Evolutionary conservation across 2,797 vertebrate species (phyloP), one percentile per base, ranked within the genome.

Genomic region (Hozukius guyotensis): DNA sequence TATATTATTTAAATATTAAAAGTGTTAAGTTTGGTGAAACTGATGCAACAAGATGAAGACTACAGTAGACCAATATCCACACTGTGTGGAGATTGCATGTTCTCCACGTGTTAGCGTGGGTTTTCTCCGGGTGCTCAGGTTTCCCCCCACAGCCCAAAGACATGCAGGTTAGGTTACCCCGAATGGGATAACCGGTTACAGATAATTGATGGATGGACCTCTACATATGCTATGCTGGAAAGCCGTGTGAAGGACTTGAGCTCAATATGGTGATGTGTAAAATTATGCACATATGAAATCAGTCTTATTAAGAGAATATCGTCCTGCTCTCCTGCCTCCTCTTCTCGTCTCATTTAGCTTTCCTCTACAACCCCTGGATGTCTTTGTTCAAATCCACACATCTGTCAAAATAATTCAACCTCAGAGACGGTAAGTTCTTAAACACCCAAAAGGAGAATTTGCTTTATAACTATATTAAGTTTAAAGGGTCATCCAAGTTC

Each of bases 281-380:
- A 67, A 68, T 56, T 64, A 76, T 76, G 77, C 61, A 82, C 83
- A 84, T 79, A 73, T 75, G 72, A 64, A 82, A 82, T 86, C 31
- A 55, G 42, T 38, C 88, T 74, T 42, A 73, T 84, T 74, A 78
- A 64, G 62, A 67, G 69, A 60, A 68, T n/a, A 56, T 77, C 55
- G 49, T 36, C 42, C 53, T 31, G 56, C 77, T 71, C 52, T 42
- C 25, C 25, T 38, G 53, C 52, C 20, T 74, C 59, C n/a, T 27
- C 22, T 22, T 13, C 22, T 65, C 18, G 8, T 75, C 69, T 72
- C 72, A 69, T 60, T 72, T 68, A 36, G 36, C 52, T 61, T 72
- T 20, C 20, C 27, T 68, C 59, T 63, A 20, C 56, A 52, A 52
- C 49, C 8, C 8, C 7, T 22, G 46, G 49, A 36, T 8, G 32